Evolutionary conservation across 2,888 invertebrate species (phyloP), one percentile per base, ranked within the genome.

Genomic region (Taenaris catops): DNA sequence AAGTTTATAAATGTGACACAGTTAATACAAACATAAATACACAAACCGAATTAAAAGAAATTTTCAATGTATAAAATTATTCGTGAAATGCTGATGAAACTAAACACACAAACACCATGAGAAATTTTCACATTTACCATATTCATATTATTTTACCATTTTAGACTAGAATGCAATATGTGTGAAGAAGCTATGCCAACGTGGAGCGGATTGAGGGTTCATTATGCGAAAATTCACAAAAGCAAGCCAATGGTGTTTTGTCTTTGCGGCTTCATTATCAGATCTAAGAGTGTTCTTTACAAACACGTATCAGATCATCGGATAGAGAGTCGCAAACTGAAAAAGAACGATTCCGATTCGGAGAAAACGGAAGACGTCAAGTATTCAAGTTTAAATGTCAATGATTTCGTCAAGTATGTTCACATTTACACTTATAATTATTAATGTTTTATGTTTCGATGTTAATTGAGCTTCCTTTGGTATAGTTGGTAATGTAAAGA

Each of bases 221-320:
- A 84, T 53, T 74, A 60, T 46, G 54, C 48, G 5, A 70, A 63
- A 44, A 45, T 48, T 3, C 84, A 84, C 45, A 72, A 71, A 51
- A 63, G 55, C 38, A 72, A 71, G 51, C 71, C 78, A 8, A 48
- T 63, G 35, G 65, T 74, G 8, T 63, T 60, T 35, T 84, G 84
- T 44, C 45, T 76, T 1, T 84, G 84, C 56, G 84, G 84, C 7
- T 71, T 64, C 49, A 63, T 64, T 3, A 68, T 83, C 14, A 61
- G 60, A 52, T 81, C 83, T 2, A 78, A 79, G 47, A 75, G 65
- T 59, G 66, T 70, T 19, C 64, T 86, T 7, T 83, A 84, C 49
- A 79, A 78, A 49, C 84, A 86, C 56, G 67, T 80, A 6, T 63
- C 75, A 1, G 70, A 75, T 31, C 84, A 86, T 46, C 75, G 73